These are phyloP conservation scores for Drosophila azteca DNA, from an alignment of 1,140 invertebrate species.

Conservation along the genomic window DNA sequence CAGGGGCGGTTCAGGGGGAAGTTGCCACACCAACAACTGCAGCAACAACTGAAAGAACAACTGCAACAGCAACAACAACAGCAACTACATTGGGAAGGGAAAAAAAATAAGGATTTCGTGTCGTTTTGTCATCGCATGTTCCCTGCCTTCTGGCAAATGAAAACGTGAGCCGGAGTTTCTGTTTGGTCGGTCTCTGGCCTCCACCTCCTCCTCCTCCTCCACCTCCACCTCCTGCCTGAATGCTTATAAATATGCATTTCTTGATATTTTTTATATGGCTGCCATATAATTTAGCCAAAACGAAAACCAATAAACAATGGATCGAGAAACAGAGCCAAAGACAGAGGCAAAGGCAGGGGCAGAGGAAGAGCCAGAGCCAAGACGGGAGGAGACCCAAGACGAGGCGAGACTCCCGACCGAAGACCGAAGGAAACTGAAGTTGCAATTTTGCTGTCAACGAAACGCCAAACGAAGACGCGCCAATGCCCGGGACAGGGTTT, in stretches of 20 bases:
- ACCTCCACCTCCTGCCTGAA: constrained; percentile 10
- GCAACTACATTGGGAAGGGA: neutral
- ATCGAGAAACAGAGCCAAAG: constrained; percentile 1
- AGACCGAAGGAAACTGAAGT: constrained; percentile 66
- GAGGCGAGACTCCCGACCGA: constrained; percentile 18
- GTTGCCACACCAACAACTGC: neutral
- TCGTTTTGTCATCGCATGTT: constrained; percentile 80
- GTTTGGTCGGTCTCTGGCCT: neutral
- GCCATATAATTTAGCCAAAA: constrained; percentile 75
- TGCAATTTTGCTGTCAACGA: constrained; percentile 79
- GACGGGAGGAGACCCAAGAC: constrained; percentile 10
- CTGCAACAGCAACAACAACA: neutral
- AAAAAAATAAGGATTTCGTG: constrained; percentile 70
- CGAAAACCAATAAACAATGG: constrained; percentile 75
- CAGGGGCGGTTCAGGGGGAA: neutral
- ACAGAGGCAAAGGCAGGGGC: too few relatives aligned
- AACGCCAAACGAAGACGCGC: constrained; percentile 51
- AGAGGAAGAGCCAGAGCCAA: too few relatives aligned
- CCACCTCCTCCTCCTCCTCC: constrained; percentile 12
- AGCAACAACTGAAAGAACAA: too few relatives aligned
- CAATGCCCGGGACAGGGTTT: constrained; percentile 21
- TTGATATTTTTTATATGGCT: constrained; percentile 59
- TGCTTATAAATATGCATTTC: constrained; percentile 79
- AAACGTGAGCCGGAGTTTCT: constrained; percentile 69
- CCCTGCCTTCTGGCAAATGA: constrained; percentile 60